Evolutionary conservation across 1,140 invertebrate genomes (phyloP).

Genomic region (Neocloeon triangulifer): DNA sequence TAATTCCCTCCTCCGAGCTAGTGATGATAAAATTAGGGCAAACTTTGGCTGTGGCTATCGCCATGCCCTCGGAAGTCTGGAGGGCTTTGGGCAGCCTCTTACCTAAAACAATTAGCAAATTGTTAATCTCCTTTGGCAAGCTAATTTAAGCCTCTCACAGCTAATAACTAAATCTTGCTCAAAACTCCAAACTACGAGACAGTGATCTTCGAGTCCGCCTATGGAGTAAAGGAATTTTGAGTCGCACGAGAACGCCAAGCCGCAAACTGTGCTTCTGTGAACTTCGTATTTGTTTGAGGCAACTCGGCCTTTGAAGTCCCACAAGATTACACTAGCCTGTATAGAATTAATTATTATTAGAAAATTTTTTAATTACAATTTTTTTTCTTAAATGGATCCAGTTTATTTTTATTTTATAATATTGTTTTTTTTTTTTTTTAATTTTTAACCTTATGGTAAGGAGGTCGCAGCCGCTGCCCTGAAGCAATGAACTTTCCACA

Average conservation of each 20-base stretch:
- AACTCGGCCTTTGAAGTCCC: constrained; percentile 47
- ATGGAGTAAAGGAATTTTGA: constrained; percentile 61
- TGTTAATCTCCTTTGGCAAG: too few species aligned
- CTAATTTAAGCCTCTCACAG: constrained; percentile 19
- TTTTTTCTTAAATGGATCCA: too few species aligned
- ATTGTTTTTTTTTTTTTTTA: neutral
- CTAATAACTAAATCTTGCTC: constrained; percentile 33
- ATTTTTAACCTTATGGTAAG: neutral
- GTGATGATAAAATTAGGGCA: too few species aligned
- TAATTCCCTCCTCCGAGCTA: too few species aligned
- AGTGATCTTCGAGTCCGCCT: constrained; percentile 71
- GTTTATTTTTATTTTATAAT: too few species aligned
- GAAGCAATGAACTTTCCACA: constrained; percentile 62
- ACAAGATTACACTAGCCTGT: constrained; percentile 65
- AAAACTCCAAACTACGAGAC: constrained; percentile 52
- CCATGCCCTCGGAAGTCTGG: too few species aligned
- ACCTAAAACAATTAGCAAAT: too few species aligned
- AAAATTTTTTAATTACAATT: too few species aligned
- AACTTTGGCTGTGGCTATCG: too few species aligned
- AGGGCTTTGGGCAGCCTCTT: too few species aligned
- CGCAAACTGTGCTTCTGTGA: constrained; percentile 69
- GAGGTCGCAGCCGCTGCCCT: constrained; percentile 47
- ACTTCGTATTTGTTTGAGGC: constrained; percentile 43
- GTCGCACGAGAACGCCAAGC: constrained; percentile 57
- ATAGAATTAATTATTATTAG: too few species aligned